Evolutionary conservation across 2,888 invertebrate species (phyloP).

Genomic region (Horisme vitalbata): DNA sequence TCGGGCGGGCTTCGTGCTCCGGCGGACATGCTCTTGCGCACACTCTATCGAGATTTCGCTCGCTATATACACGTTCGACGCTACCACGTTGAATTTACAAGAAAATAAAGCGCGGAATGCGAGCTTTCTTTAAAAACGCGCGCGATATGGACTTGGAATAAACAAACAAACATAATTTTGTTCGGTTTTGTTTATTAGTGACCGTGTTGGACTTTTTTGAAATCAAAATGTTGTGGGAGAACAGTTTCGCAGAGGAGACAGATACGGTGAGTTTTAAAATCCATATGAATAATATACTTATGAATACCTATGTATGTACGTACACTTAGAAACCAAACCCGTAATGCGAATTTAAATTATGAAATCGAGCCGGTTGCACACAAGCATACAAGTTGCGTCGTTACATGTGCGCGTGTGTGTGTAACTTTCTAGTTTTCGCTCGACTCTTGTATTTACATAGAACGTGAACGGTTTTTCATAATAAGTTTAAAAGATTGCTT

Average conservation of each 20-base stretch:
- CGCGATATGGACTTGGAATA: conserved; percentile 57
- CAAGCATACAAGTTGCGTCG: conserved; percentile 28
- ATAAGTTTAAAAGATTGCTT: conserved; percentile 66
- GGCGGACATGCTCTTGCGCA: conserved; percentile 64
- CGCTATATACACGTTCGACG: conserved; percentile 62
- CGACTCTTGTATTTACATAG: conserved; percentile 76
- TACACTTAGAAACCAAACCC: conserved; percentile 31
- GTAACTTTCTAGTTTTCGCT: conserved; percentile 83
- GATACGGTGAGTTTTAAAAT: conserved; percentile 68
- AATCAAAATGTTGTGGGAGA: conserved; percentile 76
- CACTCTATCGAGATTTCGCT: conserved; percentile 64
- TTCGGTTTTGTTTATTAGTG: conserved; percentile 42
- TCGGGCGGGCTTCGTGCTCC: conserved; percentile 55
- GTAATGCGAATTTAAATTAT: conserved; percentile 58
- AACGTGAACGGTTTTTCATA: conserved; percentile 82
- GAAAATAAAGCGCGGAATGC: conserved; percentile 67
- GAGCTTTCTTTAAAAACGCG: conserved; percentile 49
- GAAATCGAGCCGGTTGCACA: conserved; percentile 60
- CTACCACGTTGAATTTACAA: conserved; percentile 44
- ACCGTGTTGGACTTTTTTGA: conserved; percentile 62
- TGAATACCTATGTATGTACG: conserved; percentile 19
- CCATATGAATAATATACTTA: background rate
- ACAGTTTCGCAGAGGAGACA: conserved; percentile 68
- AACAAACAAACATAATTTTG: conserved; percentile 25
- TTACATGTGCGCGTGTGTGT: conserved; percentile 56